Percentiles rank a stretch among this genome's conserved stretches.
These are phyloP conservation scores for Eriosoma lanigerum DNA, from an alignment of 1,140 invertebrate genomes.

Conservation along the genomic window DNA sequence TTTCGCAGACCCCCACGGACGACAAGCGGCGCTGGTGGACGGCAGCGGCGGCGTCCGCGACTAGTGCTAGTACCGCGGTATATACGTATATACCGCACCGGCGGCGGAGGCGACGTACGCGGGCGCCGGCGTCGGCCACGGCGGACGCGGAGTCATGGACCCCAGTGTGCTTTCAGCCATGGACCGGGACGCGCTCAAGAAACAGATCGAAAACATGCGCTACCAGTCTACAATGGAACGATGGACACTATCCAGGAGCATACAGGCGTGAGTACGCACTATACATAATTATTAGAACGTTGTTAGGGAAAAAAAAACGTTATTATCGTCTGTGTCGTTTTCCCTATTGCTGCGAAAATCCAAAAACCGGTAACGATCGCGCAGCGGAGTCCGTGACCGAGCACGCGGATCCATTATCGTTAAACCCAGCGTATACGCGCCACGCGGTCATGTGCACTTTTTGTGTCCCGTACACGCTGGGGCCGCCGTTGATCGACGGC, in stretches of 20 bases:
- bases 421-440: too few relatives aligned
- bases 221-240: slow-evolving; percentile 94
- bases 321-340: too few relatives aligned
- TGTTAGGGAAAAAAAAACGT: too few relatives aligned
- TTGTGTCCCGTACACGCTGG: too few relatives aligned
- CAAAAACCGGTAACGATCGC: too few relatives aligned
- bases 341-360: too few relatives aligned
- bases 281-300: too few relatives aligned
- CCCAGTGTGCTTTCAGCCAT: slow-evolving; percentile 89
- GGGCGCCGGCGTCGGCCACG: slow-evolving; percentile 52
- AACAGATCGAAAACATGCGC: slow-evolving; percentile 96
- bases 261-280: slow-evolving; percentile 82
- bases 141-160: slow-evolving; percentile 66
- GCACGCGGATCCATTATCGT: too few relatives aligned
- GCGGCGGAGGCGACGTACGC: not conserved
- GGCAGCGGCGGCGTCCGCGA: slow-evolving; percentile 29
- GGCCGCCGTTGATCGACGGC: not conserved
- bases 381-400: too few relatives aligned
- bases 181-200: slow-evolving; percentile 95
- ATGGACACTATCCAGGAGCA: slow-evolving; percentile 90
- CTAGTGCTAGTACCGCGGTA: slow-evolving; percentile 1
- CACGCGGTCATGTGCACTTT: too few relatives aligned
- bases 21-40: slow-evolving; percentile 20
- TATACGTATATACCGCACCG: not conserved
- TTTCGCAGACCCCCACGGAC: slow-evolving; percentile 27